Evolutionary conservation across 2,888 invertebrate species (phyloP).

Genomic region (Formica aserva): DNA sequence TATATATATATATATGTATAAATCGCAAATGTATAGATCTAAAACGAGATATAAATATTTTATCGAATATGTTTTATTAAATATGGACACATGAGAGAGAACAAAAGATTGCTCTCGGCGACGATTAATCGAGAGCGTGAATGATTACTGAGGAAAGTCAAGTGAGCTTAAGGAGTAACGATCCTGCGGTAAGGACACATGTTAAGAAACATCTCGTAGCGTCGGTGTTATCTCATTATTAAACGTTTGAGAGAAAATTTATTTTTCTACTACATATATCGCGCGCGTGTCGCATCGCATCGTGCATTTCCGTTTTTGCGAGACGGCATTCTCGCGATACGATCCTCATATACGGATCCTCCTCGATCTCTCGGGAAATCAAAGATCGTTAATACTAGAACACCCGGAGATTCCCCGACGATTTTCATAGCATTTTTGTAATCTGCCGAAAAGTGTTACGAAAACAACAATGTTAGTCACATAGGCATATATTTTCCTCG

Average conservation of each 20-base stretch:
- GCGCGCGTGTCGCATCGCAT: conserved; percentile 38
- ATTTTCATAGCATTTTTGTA: conserved; percentile 12
- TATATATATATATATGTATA: neutral
- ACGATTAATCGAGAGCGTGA: neutral
- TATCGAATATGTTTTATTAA: conserved; percentile 22
- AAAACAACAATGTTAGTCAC: neutral
- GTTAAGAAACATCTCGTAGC: conserved; percentile 12
- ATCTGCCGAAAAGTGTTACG: conserved; percentile 1
- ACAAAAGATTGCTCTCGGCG: neutral
- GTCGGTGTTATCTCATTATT: conserved; percentile 33
- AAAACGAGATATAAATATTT: conserved; percentile 26
- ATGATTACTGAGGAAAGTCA: neutral
- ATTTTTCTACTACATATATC: conserved; percentile 51
- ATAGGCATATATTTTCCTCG: conserved; percentile 10
- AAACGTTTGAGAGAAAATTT: conserved; percentile 46
- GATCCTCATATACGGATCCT: neutral
- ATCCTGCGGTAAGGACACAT: neutral
- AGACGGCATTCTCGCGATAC: conserved; percentile 8
- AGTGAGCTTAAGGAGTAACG: neutral
- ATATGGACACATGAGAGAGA: neutral
- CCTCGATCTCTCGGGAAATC: neutral
- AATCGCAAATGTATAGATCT: neutral
- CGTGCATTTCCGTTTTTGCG: conserved; percentile 21
- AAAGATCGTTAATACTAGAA: conserved; percentile 29
- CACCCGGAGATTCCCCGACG: neutral